Evolutionary conservation across 2,113 vertebrate genomes (phyloP).

Genomic region (Hemicordylus capensis): DNA sequence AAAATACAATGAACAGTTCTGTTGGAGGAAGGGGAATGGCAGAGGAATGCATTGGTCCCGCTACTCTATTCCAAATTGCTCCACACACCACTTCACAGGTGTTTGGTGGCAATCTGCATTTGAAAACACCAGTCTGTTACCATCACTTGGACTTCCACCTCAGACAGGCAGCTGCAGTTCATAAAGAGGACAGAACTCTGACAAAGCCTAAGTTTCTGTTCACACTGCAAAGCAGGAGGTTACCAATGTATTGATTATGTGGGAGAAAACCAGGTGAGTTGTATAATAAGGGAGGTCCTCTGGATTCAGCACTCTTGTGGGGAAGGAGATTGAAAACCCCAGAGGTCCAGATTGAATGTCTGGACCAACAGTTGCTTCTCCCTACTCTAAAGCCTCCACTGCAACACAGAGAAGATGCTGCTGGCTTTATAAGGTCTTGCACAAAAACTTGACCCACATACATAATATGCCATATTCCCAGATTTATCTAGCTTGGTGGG

Average conservation of each 20-base stretch:
- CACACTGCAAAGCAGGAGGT: not conserved
- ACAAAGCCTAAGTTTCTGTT: no score
- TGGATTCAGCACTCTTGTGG: not conserved
- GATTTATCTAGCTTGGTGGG: not conserved
- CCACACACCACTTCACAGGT: no score
- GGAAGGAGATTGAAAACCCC: not conserved
- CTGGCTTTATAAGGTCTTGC: not conserved
- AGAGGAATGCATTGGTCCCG: no score
- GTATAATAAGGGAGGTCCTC: not conserved
- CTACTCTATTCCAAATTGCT: no score
- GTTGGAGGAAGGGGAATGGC: no score
- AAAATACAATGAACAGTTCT: no score
- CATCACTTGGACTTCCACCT: no score
- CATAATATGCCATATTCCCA: not conserved
- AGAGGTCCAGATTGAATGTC: not conserved
- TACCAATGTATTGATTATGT: not conserved
- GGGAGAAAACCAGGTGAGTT: not conserved
- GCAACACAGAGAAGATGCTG: constrained; percentile 29
- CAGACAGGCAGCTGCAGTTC: no score
- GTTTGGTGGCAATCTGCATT: no score
- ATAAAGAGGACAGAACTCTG: no score
- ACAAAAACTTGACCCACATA: constrained; percentile 13
- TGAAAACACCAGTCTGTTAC: no score
- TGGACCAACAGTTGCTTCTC: not conserved
- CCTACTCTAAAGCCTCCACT: not conserved